Conservation (phyloP, 1,140 invertebrate genomes). For the Cydia fagiglandana region DNA sequence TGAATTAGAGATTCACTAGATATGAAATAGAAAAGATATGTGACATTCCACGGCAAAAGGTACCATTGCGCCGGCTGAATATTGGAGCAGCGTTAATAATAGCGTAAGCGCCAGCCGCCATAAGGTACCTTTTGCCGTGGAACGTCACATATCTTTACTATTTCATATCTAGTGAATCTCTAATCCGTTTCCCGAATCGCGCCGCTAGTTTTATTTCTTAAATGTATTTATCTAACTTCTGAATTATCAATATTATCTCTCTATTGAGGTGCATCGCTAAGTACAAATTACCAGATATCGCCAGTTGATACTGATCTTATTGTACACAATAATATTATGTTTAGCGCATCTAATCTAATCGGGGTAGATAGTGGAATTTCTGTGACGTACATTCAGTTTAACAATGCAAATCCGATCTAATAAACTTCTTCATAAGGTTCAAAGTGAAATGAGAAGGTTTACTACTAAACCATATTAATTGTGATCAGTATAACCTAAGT, state of each 20-base stretch:
- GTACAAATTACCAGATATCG: background rate
- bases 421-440: background rate
- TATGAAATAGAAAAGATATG: too few relatives aligned
- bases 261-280: background rate
- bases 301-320: background rate
- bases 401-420: background rate
- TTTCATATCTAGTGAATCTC: too few relatives aligned
- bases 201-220: too few relatives aligned
- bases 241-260: background rate
- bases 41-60: too few relatives aligned
- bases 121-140: too few relatives aligned
- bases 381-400: background rate
- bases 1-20: too few relatives aligned
- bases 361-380: background rate
- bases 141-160: too few relatives aligned
- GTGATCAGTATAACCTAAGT: background rate
- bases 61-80: too few relatives aligned
- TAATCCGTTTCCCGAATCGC: too few relatives aligned
- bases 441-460: background rate
- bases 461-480: background rate
- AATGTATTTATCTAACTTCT: too few relatives aligned
- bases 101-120: too few relatives aligned
- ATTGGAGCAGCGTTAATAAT: too few relatives aligned
- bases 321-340: background rate
- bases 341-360: constrained; percentile 20